phyloP scores from a whole-genome alignment of 2,113 vertebrate genomes.

The Engystomops pustulosus region DNA sequence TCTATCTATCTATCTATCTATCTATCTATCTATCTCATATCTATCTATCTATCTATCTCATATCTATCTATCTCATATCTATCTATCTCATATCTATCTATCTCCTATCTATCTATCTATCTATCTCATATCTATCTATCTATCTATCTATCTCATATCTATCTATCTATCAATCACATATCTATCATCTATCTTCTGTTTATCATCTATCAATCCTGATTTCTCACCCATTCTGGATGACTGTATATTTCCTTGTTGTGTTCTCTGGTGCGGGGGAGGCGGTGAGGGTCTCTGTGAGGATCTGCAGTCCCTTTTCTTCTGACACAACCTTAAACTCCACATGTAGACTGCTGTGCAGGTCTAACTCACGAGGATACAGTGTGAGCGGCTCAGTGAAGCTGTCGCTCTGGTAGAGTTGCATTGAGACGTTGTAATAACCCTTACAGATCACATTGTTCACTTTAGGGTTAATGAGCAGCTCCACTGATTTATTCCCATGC shows the following conservation, averaged over 20 bases:
- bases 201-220: neutral
- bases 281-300: slow-evolving; percentile 40
- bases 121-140: no score
- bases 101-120: no score
- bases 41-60: no score
- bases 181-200: no score
- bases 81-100: no score
- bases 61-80: no score
- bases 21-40: no score
- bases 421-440: slow-evolving; percentile 31
- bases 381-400: neutral
- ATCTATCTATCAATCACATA: no score
- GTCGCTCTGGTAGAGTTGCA: slow-evolving; percentile 29
- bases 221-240: slow-evolving; percentile 41
- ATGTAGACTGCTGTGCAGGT: slow-evolving; percentile 41
- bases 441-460: slow-evolving; percentile 31
- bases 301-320: slow-evolving; percentile 27
- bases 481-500: slow-evolving; percentile 28
- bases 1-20: no score
- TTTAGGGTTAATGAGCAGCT: slow-evolving; percentile 5
- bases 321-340: slow-evolving; percentile 52
- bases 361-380: slow-evolving; percentile 46
- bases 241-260: neutral
- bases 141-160: no score
- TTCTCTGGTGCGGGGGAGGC: slow-evolving; percentile 31